Base-by-base conservation (phyloP, 2,888 invertebrate genomes). In the Achlya flavicornis region DNA sequence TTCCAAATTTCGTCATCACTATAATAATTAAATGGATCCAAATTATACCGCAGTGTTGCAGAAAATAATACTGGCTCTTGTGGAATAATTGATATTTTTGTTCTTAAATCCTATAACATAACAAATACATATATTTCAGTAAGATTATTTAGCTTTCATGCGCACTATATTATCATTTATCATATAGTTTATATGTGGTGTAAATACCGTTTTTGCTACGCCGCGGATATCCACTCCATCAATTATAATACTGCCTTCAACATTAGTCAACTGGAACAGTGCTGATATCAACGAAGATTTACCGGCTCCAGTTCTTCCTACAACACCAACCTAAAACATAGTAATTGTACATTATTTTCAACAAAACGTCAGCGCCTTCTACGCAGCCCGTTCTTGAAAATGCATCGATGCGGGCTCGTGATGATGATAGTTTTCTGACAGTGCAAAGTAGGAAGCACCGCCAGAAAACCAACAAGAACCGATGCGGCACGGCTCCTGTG, bases 241-340 rank as follows among this genome's bases (percentile, higher is more conserved):
- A 65, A 98, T 96, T 65, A 92, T 82, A 53, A 98, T 95, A 14
- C 87, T 89, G 1, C 98, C 98, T 38, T 95, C 94, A 53, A 96
- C 83, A 60, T 95, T 94, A 35, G 96, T 95, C 61, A 98, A 86
- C 61, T 97, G 95, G 86, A 98, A 98, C 32, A 98, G 88, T 1
- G 97, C 96, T 0, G 96, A 94, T 75, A 97, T 96, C 60, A 97
- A 87, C 0, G 97, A 97, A 0, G 96, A 96, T 84, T 97, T 97
- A n/a, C 97, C 98, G 1, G 97, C 97, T 0, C 98, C 98, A 0
- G 98, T 98, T 75, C 97, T 90, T 0, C 98, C 97, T 3, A 97
- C 96, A 10, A 97, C 96, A 4, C 97, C 97, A 33, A 97, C 94
- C 95, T 96, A 66, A 16, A 79, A 73, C 14, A 66, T 58, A 19